Evolutionary conservation across 2,888 invertebrate species (phyloP), one percentile per base, ranked within the genome.

Genomic region (Cerastis leucographa): DNA sequence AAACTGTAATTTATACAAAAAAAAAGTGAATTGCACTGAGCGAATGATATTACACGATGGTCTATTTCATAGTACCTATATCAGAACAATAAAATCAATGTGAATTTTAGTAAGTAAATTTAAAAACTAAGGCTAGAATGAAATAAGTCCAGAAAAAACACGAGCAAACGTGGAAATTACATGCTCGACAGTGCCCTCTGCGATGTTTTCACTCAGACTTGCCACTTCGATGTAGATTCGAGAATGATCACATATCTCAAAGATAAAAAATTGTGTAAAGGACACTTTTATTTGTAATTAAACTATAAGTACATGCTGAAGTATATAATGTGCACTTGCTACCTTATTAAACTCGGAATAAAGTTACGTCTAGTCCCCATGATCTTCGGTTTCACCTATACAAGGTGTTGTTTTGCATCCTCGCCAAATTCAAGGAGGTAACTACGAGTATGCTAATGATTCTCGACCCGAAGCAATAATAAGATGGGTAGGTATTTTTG

Each of bases 221-320:
- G 7, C n/a, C 29, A 29, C 42, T n/a, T 42, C 19, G 44, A 44
- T 64, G n/a, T 68, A 71, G 42, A 66, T 78, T 81, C 76, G 79
- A 81, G 82, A 88, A 88, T 87, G 83, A 77, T 71, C 42, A 81
- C 85, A 88, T 88, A 88, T 86, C 87, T 80, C 81, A 80, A 77
- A 51, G 71, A 87, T 51, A 46, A n/a, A 8, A 40, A 42, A 19
- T 69, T 71, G 35, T 61, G 42, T 61, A 54, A 9, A 40, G 11
- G 6, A 19, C 9, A 49, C 54, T 59, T 51, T 29, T 44, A 46
- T 75, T 46, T 40, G 25, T 68, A 8, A 8, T 19, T 49, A 19
- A 49, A 49, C 19, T 49, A 19, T 49, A 22, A 22, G 77, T 82
- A 72, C 71, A 71, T 61, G 14, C 54, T 67, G 44, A 67, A 6